Base-by-base conservation (phyloP, 2,888 invertebrate genomes). In the Torymus texanus region DNA sequence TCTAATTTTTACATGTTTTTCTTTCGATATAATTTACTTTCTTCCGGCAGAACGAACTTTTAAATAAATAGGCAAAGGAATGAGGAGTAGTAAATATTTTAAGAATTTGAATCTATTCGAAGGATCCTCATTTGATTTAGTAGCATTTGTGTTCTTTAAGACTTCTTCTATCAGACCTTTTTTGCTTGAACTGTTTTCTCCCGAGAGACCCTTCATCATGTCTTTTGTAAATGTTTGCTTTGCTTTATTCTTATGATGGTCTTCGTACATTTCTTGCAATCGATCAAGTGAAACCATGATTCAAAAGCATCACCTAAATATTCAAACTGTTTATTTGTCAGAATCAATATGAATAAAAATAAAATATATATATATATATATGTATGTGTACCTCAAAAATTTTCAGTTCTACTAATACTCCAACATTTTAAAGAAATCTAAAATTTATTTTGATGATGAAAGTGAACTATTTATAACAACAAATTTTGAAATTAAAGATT, bases 231-330 rank as follows among this genome's bases (percentile, higher is more conserved):
- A 41, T 50, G 14, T 72, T 62, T 10, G 18, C 11, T 55, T 50
- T 16, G 21, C 61, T 58, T 73, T 68, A 13, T 78, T 70, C 61
- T 55, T 70, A 55, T 74, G 81, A 55, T 66, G 63, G 71, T 78
- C 78, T 59, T 78, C 62, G 61, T 78, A 78, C 75, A 78, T 81
- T 65, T 79, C 66, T 51, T 74, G 66, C 41, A 81, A 41, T 4
- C 81, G 70, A 50, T 79, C 78, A 53, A 81, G 58, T 18, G 72
- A 75, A 59, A 78, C 67, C 81, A 79, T 67, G 55, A 55, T 67
- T 51, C 55, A 10, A 18, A 24, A 24, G n/a, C 55, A 53, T 55
- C 29, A 65, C 50, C 65, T 65, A 3, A 16, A 16, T 16, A 50
- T 65, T 50, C n/a, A 50, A 50, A 65, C n/a, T 65, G 4, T 62